phyloP scores from a whole-genome alignment of 2,888 invertebrate species.

The Ochropacha duplaris region DNA sequence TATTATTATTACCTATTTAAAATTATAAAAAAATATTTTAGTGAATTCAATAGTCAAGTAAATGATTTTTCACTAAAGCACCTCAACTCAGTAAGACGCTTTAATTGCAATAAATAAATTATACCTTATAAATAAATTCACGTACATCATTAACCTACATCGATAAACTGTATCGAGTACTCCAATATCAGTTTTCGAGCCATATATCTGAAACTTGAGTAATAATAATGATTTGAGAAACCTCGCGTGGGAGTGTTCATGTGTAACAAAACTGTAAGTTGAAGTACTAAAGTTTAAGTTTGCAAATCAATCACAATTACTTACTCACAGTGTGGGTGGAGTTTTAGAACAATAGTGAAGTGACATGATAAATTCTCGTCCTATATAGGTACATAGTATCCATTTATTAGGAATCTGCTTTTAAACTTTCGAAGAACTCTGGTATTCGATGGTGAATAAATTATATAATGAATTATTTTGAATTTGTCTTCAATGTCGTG shows the following conservation, averaged over 20 bases:
- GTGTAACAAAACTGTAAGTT: not conserved
- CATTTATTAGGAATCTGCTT: not conserved
- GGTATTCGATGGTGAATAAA: too few species aligned
- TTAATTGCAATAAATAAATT: not conserved
- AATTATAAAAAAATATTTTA: too few species aligned
- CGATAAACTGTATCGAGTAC: not conserved
- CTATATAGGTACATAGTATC: not conserved
- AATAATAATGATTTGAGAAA: constrained; percentile 1
- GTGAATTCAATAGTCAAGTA: too few species aligned
- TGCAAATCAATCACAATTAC: constrained; percentile 6
- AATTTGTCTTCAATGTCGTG: too few species aligned
- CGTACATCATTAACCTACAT: not conserved
- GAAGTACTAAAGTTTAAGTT: not conserved
- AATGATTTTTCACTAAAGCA: too few species aligned
- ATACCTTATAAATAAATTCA: not conserved
- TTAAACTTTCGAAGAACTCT: not conserved
- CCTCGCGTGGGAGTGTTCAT: not conserved
- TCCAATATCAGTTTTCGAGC: not conserved
- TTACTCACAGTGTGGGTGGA: not conserved
- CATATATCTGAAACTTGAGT: not conserved
- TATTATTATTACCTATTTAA: too few species aligned
- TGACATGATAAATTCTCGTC: not conserved
- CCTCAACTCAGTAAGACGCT: too few species aligned
- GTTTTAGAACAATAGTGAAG: constrained; percentile 3
- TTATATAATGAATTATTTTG: too few species aligned